These are phyloP conservation scores for Intellagama lesueurii DNA, from an alignment of 2,797 vertebrate genomes.

Conservation along the genomic window DNA sequence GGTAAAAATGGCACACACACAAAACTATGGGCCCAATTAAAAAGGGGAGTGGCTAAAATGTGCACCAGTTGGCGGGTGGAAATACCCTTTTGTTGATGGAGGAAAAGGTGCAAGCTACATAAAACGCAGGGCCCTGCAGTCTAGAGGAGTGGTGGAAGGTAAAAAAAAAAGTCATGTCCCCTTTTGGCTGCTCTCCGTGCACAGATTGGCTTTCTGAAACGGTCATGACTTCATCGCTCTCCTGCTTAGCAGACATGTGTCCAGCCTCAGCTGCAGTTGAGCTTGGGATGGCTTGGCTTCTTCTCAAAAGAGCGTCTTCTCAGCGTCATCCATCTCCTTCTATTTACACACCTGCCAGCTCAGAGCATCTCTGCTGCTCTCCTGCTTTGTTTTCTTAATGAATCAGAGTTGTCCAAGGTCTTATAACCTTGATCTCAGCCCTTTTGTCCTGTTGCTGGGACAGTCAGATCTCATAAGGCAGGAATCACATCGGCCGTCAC, in stretches of 20 bases:
- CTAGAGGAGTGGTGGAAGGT: neutral
- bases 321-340: neutral
- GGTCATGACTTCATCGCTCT: neutral
- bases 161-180: neutral
- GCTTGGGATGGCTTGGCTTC: conserved; percentile 17
- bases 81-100: no score
- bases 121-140: neutral
- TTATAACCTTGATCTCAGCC: neutral
- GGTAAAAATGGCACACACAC: no score
- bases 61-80: no score
- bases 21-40: no score
- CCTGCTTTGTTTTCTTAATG: neutral
- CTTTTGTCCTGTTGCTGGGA: neutral
- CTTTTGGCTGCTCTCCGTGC: neutral
- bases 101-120: no score
- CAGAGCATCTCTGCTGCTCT: conserved; percentile 16
- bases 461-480: neutral
- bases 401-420: neutral
- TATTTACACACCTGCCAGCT: conserved; percentile 44
- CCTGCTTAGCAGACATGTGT: neutral
- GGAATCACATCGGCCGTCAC: neutral
- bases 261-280: neutral
- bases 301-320: conserved; percentile 26
- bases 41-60: no score
- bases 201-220: neutral